These are phyloP conservation scores for Microtus richardsoni DNA, from an alignment of 2,113 vertebrate species.

Conservation along the genomic window DNA sequence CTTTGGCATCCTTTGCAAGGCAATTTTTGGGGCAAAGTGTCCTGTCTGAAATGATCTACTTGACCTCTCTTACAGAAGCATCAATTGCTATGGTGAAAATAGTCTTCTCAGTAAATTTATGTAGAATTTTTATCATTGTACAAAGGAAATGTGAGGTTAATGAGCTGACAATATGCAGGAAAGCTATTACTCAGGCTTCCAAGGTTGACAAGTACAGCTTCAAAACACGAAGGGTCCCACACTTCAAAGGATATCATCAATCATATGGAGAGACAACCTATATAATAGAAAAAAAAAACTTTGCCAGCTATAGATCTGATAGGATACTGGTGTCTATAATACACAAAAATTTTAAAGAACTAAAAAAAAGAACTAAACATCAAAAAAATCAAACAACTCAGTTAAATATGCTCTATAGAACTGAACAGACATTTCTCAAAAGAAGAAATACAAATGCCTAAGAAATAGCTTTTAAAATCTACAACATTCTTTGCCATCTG, in stretches of 20 bases:
- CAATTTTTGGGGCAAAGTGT: slow-evolving; percentile 10
- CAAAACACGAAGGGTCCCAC: background rate
- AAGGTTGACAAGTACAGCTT: background rate
- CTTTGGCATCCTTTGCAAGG: background rate
- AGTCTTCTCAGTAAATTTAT: slow-evolving; percentile 52
- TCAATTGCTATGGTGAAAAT: background rate
- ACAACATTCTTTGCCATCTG: background rate
- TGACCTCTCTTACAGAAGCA: background rate
- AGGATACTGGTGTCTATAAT: background rate
- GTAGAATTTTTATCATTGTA: slow-evolving; percentile 1
- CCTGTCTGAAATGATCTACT: slow-evolving; percentile 46
- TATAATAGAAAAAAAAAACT: background rate
- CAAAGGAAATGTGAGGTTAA: slow-evolving; percentile 29
- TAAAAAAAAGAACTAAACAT: background rate
- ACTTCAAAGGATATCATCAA: background rate
- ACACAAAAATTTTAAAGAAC: background rate
- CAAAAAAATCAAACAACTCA: background rate
- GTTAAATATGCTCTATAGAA: background rate
- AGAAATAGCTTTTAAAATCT: background rate
- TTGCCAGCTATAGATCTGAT: background rate
- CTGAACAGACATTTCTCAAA: background rate
- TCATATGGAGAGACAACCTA: background rate
- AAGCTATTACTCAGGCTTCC: background rate
- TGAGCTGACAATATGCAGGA: background rate
- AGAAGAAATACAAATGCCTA: background rate